These are phyloP conservation scores for Fulica atra DNA, from an alignment of 2,113 vertebrate species.

Conservation along the genomic window DNA sequence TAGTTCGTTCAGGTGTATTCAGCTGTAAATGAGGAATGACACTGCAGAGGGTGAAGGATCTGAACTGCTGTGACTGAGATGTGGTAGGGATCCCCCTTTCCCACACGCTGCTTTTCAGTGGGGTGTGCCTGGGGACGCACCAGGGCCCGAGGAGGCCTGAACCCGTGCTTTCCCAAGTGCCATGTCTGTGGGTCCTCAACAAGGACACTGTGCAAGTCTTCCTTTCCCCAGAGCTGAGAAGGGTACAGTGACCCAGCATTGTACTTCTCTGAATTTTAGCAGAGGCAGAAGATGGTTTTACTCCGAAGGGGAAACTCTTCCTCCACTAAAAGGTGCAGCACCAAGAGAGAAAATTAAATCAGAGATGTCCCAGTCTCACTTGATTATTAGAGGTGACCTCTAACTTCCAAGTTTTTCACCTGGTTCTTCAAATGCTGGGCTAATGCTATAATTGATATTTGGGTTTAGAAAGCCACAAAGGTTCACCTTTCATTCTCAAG, in stretches of 20 bases:
- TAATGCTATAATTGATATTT: neutral
- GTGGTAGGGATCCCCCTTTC: neutral
- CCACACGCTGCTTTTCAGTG: neutral
- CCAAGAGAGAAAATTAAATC: neutral
- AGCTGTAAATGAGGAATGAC: neutral
- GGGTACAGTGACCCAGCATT: neutral
- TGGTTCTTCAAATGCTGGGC: neutral
- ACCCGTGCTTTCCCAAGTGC: neutral
- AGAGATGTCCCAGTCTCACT: neutral
- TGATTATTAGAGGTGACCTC: neutral
- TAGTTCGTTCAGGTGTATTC: neutral
- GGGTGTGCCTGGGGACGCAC: no score
- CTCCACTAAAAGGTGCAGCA: neutral
- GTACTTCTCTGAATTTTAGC: neutral
- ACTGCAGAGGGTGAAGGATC: neutral
- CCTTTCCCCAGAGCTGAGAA: neutral
- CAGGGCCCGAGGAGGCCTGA: fast-evolving
- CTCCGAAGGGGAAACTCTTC: neutral
- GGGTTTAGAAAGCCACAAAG: neutral
- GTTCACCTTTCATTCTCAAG: neutral
- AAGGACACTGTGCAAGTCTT: neutral
- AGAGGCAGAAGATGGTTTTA: neutral
- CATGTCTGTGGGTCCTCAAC: neutral
- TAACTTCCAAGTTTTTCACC: neutral
- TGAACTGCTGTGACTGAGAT: neutral